A percentile compares a stretch with the other conserved stretches of the same genome.
Conservation (phyloP, 2,888 invertebrate species). For the Callyntrura guangdongensis region DNA sequence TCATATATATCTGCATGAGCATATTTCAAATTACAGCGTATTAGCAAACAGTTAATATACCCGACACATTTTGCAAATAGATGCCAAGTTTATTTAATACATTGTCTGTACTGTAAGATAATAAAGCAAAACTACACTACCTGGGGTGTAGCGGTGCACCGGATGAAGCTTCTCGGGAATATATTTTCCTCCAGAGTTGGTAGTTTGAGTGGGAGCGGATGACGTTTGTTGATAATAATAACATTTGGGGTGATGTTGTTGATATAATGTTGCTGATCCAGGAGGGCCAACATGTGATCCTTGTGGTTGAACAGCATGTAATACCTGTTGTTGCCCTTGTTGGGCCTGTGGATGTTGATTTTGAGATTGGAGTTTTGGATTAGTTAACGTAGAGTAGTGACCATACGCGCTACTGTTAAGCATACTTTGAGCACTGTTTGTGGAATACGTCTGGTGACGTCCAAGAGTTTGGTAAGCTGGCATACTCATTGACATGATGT, state of each 20-base stretch:
- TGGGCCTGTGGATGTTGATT: constrained; percentile 64
- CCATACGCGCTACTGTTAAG: constrained; percentile 83
- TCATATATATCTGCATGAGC: constrained; percentile 79
- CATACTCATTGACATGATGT: constrained; percentile 81
- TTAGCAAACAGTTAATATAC: no score
- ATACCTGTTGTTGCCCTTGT: constrained; percentile 36
- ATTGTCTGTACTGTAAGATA: background rate
- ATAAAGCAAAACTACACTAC: constrained; percentile 55
- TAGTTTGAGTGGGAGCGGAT: constrained; percentile 66
- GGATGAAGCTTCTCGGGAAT: constrained; percentile 84
- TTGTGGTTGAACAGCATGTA: constrained; percentile 54
- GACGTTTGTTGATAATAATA: constrained; percentile 83
- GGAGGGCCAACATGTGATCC: constrained; percentile 63
- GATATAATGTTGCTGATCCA: constrained; percentile 70
- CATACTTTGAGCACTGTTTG: constrained; percentile 80
- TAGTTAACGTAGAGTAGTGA: constrained; percentile 83
- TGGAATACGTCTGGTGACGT: constrained; percentile 78
- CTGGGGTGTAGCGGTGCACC: constrained; percentile 84
- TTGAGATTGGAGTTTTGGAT: constrained; percentile 80
- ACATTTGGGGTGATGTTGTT: constrained; percentile 84
- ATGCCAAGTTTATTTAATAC: background rate
- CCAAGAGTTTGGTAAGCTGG: constrained; percentile 84
- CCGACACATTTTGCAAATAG: no score
- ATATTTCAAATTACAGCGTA: background rate
- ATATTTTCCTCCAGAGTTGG: constrained; percentile 80